These are phyloP conservation scores for Mesocentrotus franciscanus DNA, from an alignment of 53 echinoderm and acorn worm genomes.

Conservation along the genomic window DNA sequence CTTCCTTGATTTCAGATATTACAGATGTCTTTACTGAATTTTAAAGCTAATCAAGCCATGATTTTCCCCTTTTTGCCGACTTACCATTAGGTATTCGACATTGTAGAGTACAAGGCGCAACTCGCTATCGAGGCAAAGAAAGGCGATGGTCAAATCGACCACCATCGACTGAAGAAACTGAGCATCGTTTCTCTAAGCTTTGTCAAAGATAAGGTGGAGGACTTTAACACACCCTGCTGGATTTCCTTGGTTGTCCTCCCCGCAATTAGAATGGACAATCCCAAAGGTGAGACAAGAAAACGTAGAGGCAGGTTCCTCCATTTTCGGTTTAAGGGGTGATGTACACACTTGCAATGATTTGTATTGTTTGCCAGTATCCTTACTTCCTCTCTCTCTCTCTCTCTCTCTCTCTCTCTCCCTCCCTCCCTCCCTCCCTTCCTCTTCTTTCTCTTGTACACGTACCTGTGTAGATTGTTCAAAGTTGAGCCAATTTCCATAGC, in stretches of 20 bases:
- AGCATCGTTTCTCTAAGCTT: slow-evolving; percentile 90
- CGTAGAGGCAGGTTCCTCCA: not conserved
- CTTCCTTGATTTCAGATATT: not conserved
- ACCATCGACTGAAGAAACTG: slow-evolving; percentile 74
- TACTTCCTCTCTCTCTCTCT: too few relatives aligned
- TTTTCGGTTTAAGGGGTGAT: not conserved
- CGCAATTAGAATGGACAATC: slow-evolving; percentile 86
- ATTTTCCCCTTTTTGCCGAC: not conserved
- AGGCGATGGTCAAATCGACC: slow-evolving; percentile 79
- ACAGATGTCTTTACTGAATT: not conserved
- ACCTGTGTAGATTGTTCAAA: too few relatives aligned
- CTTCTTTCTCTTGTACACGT: too few relatives aligned
- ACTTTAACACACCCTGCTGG: slow-evolving; percentile 95
- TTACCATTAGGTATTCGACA: slow-evolving; percentile 84
- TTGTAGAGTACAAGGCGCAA: slow-evolving; percentile 90
- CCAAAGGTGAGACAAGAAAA: slow-evolving; percentile 71
- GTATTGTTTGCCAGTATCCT: not conserved
- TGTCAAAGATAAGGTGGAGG: slow-evolving; percentile 90
- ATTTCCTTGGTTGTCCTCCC: slow-evolving; percentile 88
- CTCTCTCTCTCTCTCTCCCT: too few relatives aligned
- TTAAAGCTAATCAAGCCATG: not conserved
- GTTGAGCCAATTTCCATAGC: too few relatives aligned
- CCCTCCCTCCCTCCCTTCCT: too few relatives aligned
- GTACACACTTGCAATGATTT: too few relatives aligned
- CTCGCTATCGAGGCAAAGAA: slow-evolving; percentile 83